Evolutionary conservation across 2,113 vertebrate species (phyloP), one percentile per base, ranked within the genome.

Genomic region (Cervus canadensis): DNA sequence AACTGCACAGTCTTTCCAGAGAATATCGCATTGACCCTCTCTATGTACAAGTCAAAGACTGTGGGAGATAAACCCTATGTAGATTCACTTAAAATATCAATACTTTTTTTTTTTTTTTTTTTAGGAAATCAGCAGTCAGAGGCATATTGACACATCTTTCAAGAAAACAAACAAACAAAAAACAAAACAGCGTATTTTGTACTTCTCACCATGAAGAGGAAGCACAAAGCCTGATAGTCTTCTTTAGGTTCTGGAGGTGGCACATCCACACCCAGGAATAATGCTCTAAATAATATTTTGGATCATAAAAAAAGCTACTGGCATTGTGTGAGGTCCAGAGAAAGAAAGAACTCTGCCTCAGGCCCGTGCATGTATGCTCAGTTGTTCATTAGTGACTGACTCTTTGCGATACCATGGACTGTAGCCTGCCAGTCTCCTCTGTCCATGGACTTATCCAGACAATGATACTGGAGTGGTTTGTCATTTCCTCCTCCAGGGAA

Each of bases 71-170:
- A 91, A 52, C 8, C 14, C 12, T 43, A 11, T 64, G 15, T 1
- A 45, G 3, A 71, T 89, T 28, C 94, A 15, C 6, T 21, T 43
- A 71, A 1, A 40, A 94, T 92, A 71, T 71, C 7, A 50, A 17
- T 60, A 54, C 2, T 56, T 56, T 3, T 56, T 54, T 56, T 21
- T n/a, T 21, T n/a, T 54, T 54, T 21, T 56, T 54, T 56, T 23
- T 30, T 30, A 67, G n/a, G 19, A 74, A 15, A 48, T 26, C 13
- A 28, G 19, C 16, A 9, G 7, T 89, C 23, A 76, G 30, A 16
- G 8, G 2, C 0, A 33, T 45, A 4, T 59, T 52, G 28, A n/a
- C 8, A 40, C 25, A 87, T 36, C 0, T 7, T 14, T 45, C 1
- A 1, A 67, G 64, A 83, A 12, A 30, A 50, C 12, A 50, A 50